Conservation (phyloP, 2,888 invertebrate species). For the Blera fallax region DNA sequence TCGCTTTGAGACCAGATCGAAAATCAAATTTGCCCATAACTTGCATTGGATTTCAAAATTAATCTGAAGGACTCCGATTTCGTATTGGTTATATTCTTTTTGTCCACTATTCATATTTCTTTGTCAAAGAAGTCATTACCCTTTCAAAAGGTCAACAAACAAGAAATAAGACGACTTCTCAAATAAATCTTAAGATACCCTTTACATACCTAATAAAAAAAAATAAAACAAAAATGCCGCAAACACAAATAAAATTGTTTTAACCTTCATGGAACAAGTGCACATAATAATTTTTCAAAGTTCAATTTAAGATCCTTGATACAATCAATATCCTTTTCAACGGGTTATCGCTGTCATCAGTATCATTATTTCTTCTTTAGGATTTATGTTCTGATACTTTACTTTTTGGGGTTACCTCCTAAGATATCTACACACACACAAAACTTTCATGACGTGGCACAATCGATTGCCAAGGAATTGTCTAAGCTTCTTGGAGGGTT, state of each 20-base stretch:
- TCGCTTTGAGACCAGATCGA: no score
- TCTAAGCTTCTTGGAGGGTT: slow-evolving; percentile 27
- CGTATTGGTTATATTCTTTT: no score
- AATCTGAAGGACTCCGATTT: no score
- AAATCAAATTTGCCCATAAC: no score
- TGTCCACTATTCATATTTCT: no score
- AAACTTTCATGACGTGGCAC: slow-evolving; percentile 61
- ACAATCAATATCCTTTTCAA: slow-evolving; percentile 61
- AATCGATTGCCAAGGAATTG: slow-evolving; percentile 60
- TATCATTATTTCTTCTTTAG: slow-evolving; percentile 59
- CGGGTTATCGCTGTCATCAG: slow-evolving; percentile 67
- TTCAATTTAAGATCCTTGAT: slow-evolving; percentile 47
- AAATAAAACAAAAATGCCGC: slow-evolving; percentile 7
- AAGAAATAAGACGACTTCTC: not conserved
- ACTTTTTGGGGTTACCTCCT: slow-evolving; percentile 59
- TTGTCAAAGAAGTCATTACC: no score
- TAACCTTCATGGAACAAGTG: slow-evolving; percentile 44
- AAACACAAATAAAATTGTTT: slow-evolving; percentile 33
- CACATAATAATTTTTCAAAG: slow-evolving; percentile 30
- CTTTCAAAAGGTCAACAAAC: not conserved
- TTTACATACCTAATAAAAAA: not conserved
- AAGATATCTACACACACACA: slow-evolving; percentile 45
- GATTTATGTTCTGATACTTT: slow-evolving; percentile 59
- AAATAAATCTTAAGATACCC: not conserved
- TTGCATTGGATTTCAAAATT: no score